A percentile compares a stretch with the other conserved stretches of the same genome.
Evolutionary conservation across 2,888 invertebrate genomes (phyloP).

Genomic region (Slavum lentiscoides): DNA sequence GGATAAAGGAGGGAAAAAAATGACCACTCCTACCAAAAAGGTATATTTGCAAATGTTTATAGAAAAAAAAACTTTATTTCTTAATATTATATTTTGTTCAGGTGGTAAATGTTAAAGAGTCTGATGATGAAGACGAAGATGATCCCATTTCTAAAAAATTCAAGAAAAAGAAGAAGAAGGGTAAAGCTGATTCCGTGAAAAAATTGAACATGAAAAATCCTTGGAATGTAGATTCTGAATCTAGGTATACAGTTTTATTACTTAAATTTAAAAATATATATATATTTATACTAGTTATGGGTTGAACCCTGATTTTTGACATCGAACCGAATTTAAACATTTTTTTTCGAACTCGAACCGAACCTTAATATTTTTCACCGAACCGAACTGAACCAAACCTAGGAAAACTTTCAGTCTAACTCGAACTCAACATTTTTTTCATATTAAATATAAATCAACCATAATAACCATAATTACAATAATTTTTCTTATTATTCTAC

Average conservation of each 20-base stretch:
- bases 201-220: constrained; percentile 64
- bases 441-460: too few species aligned
- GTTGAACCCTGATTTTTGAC: too few species aligned
- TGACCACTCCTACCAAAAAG: constrained; percentile 57
- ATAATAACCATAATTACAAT: too few species aligned
- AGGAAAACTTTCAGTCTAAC: too few species aligned
- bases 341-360: too few species aligned
- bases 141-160: constrained; percentile 58
- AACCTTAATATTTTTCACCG: too few species aligned
- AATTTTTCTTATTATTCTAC: too few species aligned
- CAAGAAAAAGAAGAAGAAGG: constrained; percentile 59
- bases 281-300: too few species aligned
- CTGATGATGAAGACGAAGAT: constrained; percentile 61
- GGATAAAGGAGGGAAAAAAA: constrained; percentile 59
- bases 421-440: too few species aligned
- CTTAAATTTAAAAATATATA: too few species aligned
- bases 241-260: constrained; percentile 46
- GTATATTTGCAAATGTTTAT: constrained; percentile 56
- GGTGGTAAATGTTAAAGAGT: constrained; percentile 34
- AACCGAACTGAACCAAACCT: too few species aligned
- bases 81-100: constrained; percentile 1
- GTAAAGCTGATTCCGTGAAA: constrained; percentile 57
- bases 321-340: too few species aligned
- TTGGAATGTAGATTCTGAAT: constrained; percentile 67
- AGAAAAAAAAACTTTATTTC: background rate